Percentiles rank a stretch among this genome's conserved stretches.
Conservation (phyloP, 2,888 invertebrate species). For the Campoplex nolae region DNA sequence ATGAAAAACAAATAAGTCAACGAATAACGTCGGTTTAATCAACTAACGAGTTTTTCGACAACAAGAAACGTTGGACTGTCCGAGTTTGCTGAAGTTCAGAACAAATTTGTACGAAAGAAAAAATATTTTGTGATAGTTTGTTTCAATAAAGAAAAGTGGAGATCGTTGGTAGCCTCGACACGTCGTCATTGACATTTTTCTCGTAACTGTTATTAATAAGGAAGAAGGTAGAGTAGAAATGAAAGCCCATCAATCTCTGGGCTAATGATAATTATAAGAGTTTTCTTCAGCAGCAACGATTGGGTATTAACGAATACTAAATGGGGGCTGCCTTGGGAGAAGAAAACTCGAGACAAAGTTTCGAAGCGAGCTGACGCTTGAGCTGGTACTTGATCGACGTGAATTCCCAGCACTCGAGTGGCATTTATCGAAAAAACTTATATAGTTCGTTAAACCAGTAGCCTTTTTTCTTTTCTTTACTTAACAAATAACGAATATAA, state of each 20-base stretch:
- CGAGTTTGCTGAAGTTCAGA: background rate
- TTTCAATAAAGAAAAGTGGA: background rate
- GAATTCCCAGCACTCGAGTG: slow-evolving; percentile 4
- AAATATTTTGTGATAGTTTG: background rate
- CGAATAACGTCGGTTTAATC: background rate
- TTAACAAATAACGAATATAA: background rate
- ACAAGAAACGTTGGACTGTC: background rate
- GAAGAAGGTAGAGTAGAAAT: background rate
- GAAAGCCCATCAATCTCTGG: background rate
- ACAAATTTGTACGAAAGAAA: background rate
- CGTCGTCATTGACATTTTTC: background rate
- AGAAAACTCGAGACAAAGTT: slow-evolving; percentile 15
- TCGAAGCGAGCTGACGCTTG: slow-evolving; percentile 8
- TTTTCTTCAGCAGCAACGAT: background rate
- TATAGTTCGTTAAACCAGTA: background rate
- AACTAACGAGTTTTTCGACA: background rate
- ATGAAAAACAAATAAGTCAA: background rate
- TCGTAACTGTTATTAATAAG: background rate
- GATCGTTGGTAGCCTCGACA: background rate
- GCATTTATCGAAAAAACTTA: slow-evolving; percentile 1
- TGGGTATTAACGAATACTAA: background rate
- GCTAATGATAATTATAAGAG: slow-evolving; percentile 36
- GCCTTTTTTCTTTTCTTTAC: background rate
- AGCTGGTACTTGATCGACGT: slow-evolving; percentile 14
- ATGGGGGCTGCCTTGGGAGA: background rate